Base-by-base conservation (phyloP, 2,113 vertebrate species). In the Rhabdomys dilectus region DNA sequence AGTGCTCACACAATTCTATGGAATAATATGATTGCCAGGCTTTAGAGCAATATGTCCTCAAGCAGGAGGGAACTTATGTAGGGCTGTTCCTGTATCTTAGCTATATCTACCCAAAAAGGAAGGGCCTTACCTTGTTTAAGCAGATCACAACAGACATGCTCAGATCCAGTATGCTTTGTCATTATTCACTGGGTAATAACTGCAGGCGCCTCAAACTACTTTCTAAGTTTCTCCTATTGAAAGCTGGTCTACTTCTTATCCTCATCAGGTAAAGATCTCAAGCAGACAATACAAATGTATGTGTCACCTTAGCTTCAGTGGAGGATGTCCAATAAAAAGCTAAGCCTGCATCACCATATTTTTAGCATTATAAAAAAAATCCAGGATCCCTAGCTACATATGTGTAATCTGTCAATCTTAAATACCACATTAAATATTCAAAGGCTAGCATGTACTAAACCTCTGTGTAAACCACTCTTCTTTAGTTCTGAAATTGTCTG, bases 71-170 rank as follows among this genome's bases (percentile, higher is more conserved):
- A 56, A 92, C 60, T 89, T 95, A 80, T 70, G 64, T 66, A 42
- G 1, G 36, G 10, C 73, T 91, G 21, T n/a, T 58, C 36, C 60
- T 95, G 92, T 9, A 3, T 31, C 34, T 72, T 17, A 16, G 42
- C 31, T 94, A n/a, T 34, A 31, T 51, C 62, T 89, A 84, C 21
- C 45, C n/a, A 51, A 13, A 58, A 22, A 58, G 8, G 53, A 34
- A 94, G 31, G 70, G 89, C 21, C 51, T 88, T 62, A 91, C 72
- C 56, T 88, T 73, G 89, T 66, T 94, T 68, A 77, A 92, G 75
- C 22, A 77, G 48, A 58, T 82, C 42, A 91, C 22, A 76, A 5
- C 15, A 95, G 75, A 68, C 56, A 88, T 22, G 51, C 9, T 58
- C 5, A 24, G 62, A n/a, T 26, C 10, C 42, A 19, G 26, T 15